Conservation (phyloP, 53 echinoderm and acorn worm genomes). For the Arbacia lixula region DNA sequence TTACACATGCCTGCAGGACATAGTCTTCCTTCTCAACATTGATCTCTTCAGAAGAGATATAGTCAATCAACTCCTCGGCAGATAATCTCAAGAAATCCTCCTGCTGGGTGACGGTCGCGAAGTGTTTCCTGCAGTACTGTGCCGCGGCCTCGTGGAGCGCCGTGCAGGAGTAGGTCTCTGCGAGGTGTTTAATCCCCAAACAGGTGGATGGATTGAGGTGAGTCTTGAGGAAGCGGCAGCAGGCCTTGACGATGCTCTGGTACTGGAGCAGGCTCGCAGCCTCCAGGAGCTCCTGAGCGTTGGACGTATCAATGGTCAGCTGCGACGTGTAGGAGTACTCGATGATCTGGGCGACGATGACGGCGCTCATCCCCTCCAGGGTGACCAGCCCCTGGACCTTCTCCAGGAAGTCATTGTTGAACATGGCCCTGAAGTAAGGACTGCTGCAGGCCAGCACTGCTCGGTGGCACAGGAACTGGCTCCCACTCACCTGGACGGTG, state of each 20-base stretch:
- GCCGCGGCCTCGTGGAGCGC: constrained; percentile 56
- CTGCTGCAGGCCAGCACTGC: constrained; percentile 87
- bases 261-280: constrained; percentile 75
- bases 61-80: constrained; percentile 61
- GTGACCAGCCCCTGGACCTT: constrained; percentile 72
- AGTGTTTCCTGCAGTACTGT: constrained; percentile 60
- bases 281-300: constrained; percentile 82
- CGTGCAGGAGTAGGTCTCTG: constrained; percentile 68
- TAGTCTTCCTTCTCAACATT: constrained; percentile 66
- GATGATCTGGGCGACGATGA: constrained; percentile 62
- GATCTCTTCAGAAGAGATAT: constrained; percentile 71
- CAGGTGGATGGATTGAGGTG: constrained; percentile 87
- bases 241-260: constrained; percentile 69
- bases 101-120: constrained; percentile 63
- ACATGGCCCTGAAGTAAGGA: constrained; percentile 88
- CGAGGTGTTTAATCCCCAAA: constrained; percentile 72
- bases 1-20: constrained; percentile 52
- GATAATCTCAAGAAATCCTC: constrained; percentile 75
- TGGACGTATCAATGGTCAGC: constrained; percentile 65
- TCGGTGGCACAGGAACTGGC: constrained; percentile 72
- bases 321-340: constrained; percentile 84
- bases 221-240: constrained; percentile 72
- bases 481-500: constrained; percentile 53
- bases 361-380: constrained; percentile 62
- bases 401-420: constrained; percentile 74